Conservation (phyloP, 2,797 vertebrate genomes). For the Nothura maculosa region DNA sequence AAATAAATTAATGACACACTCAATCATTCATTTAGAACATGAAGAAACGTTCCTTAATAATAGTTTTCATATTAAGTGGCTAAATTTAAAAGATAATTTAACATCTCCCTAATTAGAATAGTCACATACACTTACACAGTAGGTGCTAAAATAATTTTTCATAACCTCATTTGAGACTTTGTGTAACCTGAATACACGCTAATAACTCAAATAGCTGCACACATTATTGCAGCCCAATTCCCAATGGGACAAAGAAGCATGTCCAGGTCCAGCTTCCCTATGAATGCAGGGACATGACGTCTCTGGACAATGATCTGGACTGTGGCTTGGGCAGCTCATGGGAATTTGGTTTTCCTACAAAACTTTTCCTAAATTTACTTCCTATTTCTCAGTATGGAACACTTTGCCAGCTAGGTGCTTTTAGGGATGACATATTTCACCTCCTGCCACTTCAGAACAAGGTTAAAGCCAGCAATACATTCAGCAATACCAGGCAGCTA, state of each 20-base stretch:
- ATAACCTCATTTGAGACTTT: not conserved
- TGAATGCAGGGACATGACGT: fast-evolving
- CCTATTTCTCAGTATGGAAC: not conserved
- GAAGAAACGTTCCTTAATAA: conserved; percentile 52
- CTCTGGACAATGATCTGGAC: not conserved
- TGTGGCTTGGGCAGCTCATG: not conserved
- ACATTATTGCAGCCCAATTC: not conserved
- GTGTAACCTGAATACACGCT: not conserved
- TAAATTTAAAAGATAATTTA: conserved; percentile 59
- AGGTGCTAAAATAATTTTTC: conserved; percentile 39
- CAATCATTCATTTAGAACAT: conserved; percentile 51
- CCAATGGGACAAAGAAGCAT: not conserved
- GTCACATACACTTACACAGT: not conserved
- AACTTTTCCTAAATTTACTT: not conserved
- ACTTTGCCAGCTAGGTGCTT: not conserved
- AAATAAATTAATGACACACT: conserved; percentile 65
- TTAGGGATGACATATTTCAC: not conserved
- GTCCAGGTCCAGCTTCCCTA: not conserved
- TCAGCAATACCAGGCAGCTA: conserved; percentile 18
- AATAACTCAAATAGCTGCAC: not conserved
- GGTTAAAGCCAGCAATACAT: not conserved
- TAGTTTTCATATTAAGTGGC: conserved; percentile 28
- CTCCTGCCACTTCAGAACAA: not conserved
- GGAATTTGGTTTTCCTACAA: not conserved
- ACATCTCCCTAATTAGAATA: conserved; percentile 22